phyloP scores from a whole-genome alignment of 1,140 invertebrate genomes.

The Cyclargus thomasi region DNA sequence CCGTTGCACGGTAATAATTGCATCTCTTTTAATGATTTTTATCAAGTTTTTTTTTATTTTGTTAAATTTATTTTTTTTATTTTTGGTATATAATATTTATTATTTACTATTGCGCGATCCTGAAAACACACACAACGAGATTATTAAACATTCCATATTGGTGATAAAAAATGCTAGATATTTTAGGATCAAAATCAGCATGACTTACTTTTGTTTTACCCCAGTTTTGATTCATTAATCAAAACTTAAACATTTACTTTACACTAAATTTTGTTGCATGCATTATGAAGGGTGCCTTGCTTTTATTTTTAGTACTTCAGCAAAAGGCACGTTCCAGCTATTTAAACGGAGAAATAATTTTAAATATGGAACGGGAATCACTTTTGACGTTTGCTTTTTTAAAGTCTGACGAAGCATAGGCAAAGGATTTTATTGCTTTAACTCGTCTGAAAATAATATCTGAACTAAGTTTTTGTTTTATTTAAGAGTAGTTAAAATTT shows the following conservation, averaged over 20 bases:
- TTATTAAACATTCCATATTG: too few relatives aligned
- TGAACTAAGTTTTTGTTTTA: not conserved
- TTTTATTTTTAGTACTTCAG: conserved; percentile 43
- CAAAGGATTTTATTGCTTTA: conserved; percentile 25
- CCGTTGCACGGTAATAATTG: too few relatives aligned
- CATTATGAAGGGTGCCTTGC: conserved; percentile 7
- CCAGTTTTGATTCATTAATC: not conserved
- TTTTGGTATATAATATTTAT: too few relatives aligned
- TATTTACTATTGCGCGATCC: too few relatives aligned
- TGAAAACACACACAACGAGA: too few relatives aligned
- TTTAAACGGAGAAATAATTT: conserved; percentile 44
- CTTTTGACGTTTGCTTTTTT: conserved; percentile 40
- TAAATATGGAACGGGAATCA: conserved; percentile 38
- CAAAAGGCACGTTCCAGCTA: conserved; percentile 54
- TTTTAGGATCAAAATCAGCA: too few relatives aligned
- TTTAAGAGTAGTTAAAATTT: not conserved
- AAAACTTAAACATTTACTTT: not conserved
- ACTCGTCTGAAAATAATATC: not conserved
- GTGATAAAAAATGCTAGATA: too few relatives aligned
- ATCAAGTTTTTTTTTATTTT: too few relatives aligned
- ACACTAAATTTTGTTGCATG: not conserved
- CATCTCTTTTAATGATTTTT: too few relatives aligned
- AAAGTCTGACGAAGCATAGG: conserved; percentile 22
- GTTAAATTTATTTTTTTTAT: too few relatives aligned
- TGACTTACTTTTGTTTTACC: not conserved